A percentile compares a stretch with the other conserved stretches of the same genome.
phyloP scores from a whole-genome alignment of 2,888 invertebrate genomes.

The Anorthoa munda region DNA sequence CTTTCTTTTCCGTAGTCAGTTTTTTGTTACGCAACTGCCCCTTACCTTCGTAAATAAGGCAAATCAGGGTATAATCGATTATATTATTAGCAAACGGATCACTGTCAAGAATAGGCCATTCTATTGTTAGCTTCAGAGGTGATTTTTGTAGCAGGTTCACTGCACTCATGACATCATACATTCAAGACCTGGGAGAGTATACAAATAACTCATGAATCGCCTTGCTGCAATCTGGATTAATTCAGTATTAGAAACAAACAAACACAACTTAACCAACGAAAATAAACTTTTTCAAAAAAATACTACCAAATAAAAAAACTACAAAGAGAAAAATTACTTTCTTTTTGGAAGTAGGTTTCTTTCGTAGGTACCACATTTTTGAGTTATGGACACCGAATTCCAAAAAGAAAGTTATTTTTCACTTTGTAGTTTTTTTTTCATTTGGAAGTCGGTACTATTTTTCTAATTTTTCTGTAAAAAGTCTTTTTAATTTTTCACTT shows the following conservation, averaged over 20 bases:
- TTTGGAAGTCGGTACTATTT: too few species aligned
- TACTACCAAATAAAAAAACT: too few species aligned
- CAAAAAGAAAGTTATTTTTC: too few species aligned
- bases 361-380: too few species aligned
- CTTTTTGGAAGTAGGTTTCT: too few species aligned
- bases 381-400: too few species aligned
- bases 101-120: conserved; percentile 29
- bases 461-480: too few species aligned
- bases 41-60: conserved; percentile 28
- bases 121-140: conserved; percentile 33
- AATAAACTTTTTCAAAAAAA: too few species aligned
- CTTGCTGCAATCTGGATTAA: conserved; percentile 24
- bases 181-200: conserved; percentile 42
- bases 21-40: conserved; percentile 32
- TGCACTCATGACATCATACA: conserved; percentile 50
- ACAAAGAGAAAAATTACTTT: too few species aligned
- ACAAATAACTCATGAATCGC: conserved; percentile 39
- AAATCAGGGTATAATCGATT: conserved; percentile 20
- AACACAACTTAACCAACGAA: not conserved
- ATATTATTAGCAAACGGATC: conserved; percentile 36
- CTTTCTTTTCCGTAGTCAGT: too few species aligned
- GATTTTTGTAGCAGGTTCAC: conserved; percentile 42
- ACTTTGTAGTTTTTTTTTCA: too few species aligned
- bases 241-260: conserved; percentile 23
- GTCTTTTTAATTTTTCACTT: too few species aligned